Conservation (phyloP, 92 coral and sea anemone genomes). For the Umimayanthus kanabou region DNA sequence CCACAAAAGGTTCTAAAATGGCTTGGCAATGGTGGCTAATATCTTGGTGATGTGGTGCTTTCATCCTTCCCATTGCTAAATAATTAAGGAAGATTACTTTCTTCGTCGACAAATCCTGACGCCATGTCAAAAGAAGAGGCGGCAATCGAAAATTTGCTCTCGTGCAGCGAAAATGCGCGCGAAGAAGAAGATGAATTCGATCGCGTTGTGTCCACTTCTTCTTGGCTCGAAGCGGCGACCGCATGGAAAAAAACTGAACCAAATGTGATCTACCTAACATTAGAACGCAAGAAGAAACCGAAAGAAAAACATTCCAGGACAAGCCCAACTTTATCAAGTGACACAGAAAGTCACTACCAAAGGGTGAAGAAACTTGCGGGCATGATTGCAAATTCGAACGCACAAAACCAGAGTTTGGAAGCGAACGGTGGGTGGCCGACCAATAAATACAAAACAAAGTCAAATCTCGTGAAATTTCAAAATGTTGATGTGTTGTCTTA, state of each 20-base stretch:
- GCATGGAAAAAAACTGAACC: conserved; percentile 79
- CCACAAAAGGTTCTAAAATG: conserved; percentile 9
- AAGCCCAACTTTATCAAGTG: conserved; percentile 51
- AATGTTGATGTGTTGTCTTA: conserved; percentile 93
- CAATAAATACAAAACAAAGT: conserved; percentile 27
- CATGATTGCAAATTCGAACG: conserved; percentile 73
- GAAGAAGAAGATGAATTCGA: conserved; percentile 53
- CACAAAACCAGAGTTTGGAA: conserved; percentile 49
- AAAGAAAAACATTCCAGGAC: conserved; percentile 66
- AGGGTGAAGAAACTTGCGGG: conserved; percentile 84
- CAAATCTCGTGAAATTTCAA: conserved; percentile 67
- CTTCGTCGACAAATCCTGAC: not conserved
- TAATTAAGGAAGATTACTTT: not conserved
- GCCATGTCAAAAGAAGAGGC: conserved; percentile 41
- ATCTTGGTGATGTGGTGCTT: not conserved
- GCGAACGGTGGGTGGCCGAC: conserved; percentile 44
- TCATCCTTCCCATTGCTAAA: not conserved
- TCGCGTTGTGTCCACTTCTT: conserved; percentile 59
- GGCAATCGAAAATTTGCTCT: conserved; percentile 56
- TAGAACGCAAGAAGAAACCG: conserved; percentile 73
- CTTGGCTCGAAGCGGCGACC: conserved; percentile 79
- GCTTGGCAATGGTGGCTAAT: not conserved
- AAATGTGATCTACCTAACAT: conserved; percentile 64
- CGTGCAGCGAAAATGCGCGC: conserved; percentile 53
- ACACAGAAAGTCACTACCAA: conserved; percentile 71